Evolutionary conservation across 2,888 invertebrate genomes (phyloP).

Genomic region (Brachycybe producta): DNA sequence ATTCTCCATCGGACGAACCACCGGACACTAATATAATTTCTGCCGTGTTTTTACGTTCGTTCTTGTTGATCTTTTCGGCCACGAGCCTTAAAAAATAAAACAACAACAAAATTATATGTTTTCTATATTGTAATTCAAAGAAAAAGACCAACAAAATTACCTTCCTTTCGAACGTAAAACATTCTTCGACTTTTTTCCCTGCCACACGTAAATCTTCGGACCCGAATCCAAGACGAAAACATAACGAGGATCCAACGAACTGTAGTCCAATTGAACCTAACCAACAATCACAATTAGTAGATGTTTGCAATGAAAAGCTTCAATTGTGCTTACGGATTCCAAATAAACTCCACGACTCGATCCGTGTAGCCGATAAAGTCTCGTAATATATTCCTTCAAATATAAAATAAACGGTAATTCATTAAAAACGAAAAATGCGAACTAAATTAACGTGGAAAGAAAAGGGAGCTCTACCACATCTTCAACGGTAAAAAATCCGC

Average conservation of each 20-base stretch:
- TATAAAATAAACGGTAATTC: slow-evolving; percentile 16
- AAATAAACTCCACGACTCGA: slow-evolving; percentile 71
- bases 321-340: slow-evolving; percentile 78
- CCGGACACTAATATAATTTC: slow-evolving; percentile 74
- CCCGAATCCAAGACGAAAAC: slow-evolving; percentile 87
- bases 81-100: slow-evolving; percentile 49
- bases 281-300: no score
- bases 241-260: slow-evolving; percentile 75
- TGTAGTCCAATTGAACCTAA: slow-evolving; percentile 46
- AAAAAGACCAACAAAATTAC: slow-evolving; percentile 23
- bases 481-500: slow-evolving; percentile 94
- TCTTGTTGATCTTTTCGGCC: slow-evolving; percentile 97
- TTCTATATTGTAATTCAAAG: neutral
- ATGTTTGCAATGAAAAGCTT: no score
- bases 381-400: slow-evolving; percentile 60
- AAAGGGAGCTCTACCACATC: slow-evolving; percentile 52
- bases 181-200: slow-evolving; percentile 48
- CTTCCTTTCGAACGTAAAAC: slow-evolving; percentile 35
- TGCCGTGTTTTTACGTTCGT: slow-evolving; percentile 88
- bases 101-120: slow-evolving; percentile 7
- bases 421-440: neutral
- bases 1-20: slow-evolving; percentile 67
- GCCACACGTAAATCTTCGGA: slow-evolving; percentile 77
- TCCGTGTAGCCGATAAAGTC: slow-evolving; percentile 77
- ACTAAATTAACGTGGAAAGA: neutral